Percentiles rank a stretch among this genome's conserved stretches.
Evolutionary conservation across 2,113 vertebrate species (phyloP).

Genomic region (Euleptes europaea): DNA sequence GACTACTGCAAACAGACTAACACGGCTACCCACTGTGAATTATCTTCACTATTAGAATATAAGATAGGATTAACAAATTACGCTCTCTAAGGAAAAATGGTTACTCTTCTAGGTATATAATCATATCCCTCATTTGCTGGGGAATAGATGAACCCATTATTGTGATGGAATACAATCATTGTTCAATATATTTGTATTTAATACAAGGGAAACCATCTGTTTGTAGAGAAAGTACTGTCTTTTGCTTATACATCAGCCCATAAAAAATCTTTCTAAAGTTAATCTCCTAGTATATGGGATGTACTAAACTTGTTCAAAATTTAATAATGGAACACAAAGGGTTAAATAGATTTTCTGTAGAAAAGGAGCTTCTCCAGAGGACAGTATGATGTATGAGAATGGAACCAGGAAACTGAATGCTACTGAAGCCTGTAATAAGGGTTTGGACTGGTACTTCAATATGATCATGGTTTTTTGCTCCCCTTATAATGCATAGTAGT

Average conservation of each 20-base stretch:
- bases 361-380: background rate
- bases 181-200: background rate
- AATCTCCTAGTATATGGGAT: conserved; percentile 15
- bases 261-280: conserved; percentile 30
- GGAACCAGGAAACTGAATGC: background rate
- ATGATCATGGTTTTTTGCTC: background rate
- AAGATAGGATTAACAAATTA: conserved; percentile 19
- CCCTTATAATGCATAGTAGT: background rate
- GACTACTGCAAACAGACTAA: no score
- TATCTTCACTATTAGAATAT: no score
- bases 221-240: background rate
- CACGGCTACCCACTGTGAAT: no score
- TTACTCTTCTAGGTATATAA: conserved; percentile 19
- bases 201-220: conserved; percentile 1
- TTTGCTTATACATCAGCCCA: conserved; percentile 7
- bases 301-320: background rate
- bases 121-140: conserved; percentile 11
- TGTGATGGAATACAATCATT: conserved; percentile 2
- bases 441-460: background rate
- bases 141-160: background rate
- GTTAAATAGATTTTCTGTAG: conserved; percentile 17
- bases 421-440: background rate
- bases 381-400: background rate
- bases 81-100: background rate
- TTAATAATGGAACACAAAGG: conserved; percentile 2